Evolutionary conservation across 2,797 vertebrate species (phyloP).

Genomic region (Thripadectes ignobilis): DNA sequence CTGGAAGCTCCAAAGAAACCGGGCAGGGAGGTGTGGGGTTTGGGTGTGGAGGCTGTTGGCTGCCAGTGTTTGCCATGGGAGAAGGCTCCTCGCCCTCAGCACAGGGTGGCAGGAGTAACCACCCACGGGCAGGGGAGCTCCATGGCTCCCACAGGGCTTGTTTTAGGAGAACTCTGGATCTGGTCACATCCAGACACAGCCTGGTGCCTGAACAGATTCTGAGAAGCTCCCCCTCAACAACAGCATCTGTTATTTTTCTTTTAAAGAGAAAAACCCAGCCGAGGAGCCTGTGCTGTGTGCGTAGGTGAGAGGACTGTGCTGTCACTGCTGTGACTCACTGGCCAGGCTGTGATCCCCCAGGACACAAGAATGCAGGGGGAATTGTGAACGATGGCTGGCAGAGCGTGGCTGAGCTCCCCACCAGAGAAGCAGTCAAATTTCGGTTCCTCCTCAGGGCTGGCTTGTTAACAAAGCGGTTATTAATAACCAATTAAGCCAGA

Average conservation of each 20-base stretch:
- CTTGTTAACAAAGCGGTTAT: slow-evolving; percentile 43
- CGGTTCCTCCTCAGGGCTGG: not conserved
- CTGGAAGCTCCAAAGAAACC: not conserved
- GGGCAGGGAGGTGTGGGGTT: not conserved
- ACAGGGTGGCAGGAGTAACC: fast-evolving
- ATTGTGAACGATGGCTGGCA: not conserved
- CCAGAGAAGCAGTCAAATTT: not conserved
- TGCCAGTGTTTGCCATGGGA: not conserved
- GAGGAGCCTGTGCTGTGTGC: fast-evolving
- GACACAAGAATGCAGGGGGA: not conserved
- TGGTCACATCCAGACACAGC: not conserved
- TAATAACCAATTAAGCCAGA: slow-evolving; percentile 33
- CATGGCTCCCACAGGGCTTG: fast-evolving
- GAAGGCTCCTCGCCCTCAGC: not conserved
- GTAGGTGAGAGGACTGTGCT: slow-evolving; percentile 31
- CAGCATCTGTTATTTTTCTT: slow-evolving; percentile 59
- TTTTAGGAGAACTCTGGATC: not conserved
- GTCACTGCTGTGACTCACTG: not conserved
- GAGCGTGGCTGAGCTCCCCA: not conserved
- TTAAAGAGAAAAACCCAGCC: not conserved
- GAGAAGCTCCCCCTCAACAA: slow-evolving; percentile 16
- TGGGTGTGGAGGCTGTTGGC: not conserved
- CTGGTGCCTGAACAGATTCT: not conserved
- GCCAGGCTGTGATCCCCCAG: not conserved
- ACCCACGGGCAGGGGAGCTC: not conserved